Evolutionary conservation across 2,797 vertebrate species (phyloP).

Genomic region (Microctenopoma lineatum): DNA sequence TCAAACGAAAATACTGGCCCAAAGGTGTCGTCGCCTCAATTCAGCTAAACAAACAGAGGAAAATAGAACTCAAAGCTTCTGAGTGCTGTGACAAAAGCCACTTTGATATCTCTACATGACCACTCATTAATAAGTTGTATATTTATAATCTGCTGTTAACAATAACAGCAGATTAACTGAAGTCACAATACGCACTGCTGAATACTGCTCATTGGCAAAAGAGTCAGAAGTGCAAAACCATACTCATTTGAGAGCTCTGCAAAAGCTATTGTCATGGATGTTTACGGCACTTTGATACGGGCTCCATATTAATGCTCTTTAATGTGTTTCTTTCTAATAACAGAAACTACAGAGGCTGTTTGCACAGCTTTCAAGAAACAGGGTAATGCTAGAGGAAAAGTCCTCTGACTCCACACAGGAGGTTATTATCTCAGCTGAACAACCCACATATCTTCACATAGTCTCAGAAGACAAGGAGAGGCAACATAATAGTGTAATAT

Average conservation of each 20-base stretch:
- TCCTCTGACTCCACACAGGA: slow-evolving; percentile 12
- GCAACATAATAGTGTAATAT: neutral
- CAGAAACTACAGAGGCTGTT: slow-evolving; percentile 15
- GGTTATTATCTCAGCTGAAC: slow-evolving; percentile 31
- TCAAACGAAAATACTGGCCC: slow-evolving; percentile 11
- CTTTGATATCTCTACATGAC: neutral
- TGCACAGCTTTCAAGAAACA: slow-evolving; percentile 30
- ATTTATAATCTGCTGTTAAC: slow-evolving; percentile 2
- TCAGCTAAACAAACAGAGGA: neutral
- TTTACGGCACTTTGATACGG: neutral
- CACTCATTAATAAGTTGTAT: neutral
- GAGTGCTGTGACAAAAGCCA: neutral
- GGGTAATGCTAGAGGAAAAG: slow-evolving; percentile 24
- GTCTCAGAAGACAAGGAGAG: slow-evolving; percentile 3
- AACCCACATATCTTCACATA: slow-evolving; percentile 6
- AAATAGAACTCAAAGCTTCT: neutral
- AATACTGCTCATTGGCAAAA: neutral
- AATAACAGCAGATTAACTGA: neutral
- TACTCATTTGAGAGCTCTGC: slow-evolving; percentile 7
- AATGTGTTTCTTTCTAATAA: slow-evolving; percentile 38
- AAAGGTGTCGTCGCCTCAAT: slow-evolving; percentile 10
- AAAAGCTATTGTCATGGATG: slow-evolving; percentile 1
- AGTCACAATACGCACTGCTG: neutral
- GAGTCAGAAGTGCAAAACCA: neutral
- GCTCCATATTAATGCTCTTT: slow-evolving; percentile 13